These are phyloP conservation scores for Acanthisitta chloris DNA, from an alignment of 2,113 vertebrate genomes.

Conservation along the genomic window DNA sequence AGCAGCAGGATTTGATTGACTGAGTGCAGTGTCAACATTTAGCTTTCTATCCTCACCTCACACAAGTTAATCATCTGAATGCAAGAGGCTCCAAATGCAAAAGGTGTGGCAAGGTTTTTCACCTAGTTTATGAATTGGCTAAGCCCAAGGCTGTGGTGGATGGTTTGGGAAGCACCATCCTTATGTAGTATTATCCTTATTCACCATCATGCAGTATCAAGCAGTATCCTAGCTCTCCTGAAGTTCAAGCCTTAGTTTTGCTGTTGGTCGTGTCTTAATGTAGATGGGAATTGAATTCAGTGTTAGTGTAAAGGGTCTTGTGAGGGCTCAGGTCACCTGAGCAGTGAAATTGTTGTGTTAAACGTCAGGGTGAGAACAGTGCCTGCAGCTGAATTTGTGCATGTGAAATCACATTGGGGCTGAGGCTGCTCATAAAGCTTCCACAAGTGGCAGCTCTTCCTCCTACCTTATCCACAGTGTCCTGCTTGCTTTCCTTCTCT, in stretches of 20 bases:
- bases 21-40: constrained; percentile 12
- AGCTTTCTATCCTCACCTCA: neutral
- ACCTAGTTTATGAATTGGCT: neutral
- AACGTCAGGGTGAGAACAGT: neutral
- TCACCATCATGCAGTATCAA: neutral
- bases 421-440: neutral
- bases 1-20: constrained; percentile 29
- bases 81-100: neutral
- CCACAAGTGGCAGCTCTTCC: neutral
- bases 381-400: neutral
- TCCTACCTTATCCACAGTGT: neutral
- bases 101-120: neutral
- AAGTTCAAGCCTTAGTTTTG: neutral
- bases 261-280: neutral
- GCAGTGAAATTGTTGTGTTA: neutral
- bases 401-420: neutral
- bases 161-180: neutral
- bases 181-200: too few species aligned
- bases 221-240: neutral
- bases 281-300: neutral
- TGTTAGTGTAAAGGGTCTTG: neutral
- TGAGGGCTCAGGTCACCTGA: neutral
- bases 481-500: accelerated
- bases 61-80: neutral
- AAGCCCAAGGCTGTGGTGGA: neutral